phyloP scores from a whole-genome alignment of 2,113 vertebrate genomes.

The Ellobius talpinus region DNA sequence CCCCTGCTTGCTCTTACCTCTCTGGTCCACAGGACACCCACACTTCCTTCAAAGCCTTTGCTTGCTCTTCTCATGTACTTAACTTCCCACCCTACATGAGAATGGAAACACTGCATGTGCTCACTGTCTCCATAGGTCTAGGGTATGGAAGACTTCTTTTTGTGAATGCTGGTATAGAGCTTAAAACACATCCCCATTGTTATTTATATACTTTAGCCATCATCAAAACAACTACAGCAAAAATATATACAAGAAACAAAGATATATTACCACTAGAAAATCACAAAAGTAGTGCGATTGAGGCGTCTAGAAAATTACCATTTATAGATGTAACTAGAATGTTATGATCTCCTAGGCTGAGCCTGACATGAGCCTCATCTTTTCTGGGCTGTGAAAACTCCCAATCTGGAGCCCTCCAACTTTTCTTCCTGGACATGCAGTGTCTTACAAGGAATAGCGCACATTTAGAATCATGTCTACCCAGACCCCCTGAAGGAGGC shows the following conservation, averaged over 20 bases:
- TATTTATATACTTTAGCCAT: neutral
- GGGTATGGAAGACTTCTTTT: neutral
- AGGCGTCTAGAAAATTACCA: neutral
- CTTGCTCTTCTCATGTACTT: neutral
- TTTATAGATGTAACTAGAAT: neutral
- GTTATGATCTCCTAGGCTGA: too few species aligned
- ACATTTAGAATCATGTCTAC: neutral
- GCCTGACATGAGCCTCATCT: neutral
- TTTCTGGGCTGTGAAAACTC: neutral
- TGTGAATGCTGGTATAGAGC: neutral
- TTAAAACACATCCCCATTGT: neutral
- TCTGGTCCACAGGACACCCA: neutral
- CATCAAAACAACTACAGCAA: neutral
- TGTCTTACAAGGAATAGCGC: too few species aligned
- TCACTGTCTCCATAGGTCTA: neutral
- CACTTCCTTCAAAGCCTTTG: neutral
- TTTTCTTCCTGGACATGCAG: neutral
- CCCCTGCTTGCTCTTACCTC: fast-evolving
- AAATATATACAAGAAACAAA: neutral
- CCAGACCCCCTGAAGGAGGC: neutral
- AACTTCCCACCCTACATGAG: neutral
- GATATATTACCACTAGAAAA: neutral
- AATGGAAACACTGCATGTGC: neutral
- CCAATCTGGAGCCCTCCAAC: neutral
- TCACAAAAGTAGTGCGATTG: neutral